These are phyloP conservation scores for Erebia aethiops DNA, from an alignment of 2,888 invertebrate genomes.

Conservation along the genomic window DNA sequence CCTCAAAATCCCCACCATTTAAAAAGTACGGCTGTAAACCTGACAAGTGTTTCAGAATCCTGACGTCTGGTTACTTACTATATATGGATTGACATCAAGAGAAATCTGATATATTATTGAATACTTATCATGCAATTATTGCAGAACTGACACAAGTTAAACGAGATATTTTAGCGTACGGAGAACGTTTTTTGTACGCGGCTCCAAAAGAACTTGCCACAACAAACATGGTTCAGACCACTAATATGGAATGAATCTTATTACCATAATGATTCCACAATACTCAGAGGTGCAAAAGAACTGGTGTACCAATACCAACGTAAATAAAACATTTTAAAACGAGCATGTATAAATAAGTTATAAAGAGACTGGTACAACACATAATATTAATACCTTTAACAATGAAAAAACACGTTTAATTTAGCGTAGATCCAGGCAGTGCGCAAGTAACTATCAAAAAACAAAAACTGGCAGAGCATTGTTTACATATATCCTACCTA, in stretches of 20 bases:
- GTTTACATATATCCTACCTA: conserved; percentile 49
- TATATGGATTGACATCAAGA: not conserved
- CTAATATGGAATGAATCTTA: conserved; percentile 30
- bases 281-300: not conserved
- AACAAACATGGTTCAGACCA: conserved; percentile 36
- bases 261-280: conserved; percentile 19
- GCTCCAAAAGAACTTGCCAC: conserved; percentile 66
- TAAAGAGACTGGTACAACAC: conserved; percentile 7
- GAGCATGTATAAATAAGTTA: not conserved
- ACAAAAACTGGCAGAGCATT: conserved; percentile 62
- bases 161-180: conserved; percentile 43
- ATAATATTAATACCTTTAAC: conserved; percentile 8
- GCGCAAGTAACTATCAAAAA: conserved; percentile 37
- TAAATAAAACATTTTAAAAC: not conserved
- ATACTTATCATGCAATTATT: not conserved
- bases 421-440: conserved; percentile 28
- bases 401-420: conserved; percentile 46
- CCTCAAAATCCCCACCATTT: not conserved
- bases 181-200: conserved; percentile 63
- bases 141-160: conserved; percentile 20
- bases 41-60: not conserved
- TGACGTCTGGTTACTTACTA: not conserved
- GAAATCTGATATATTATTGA: not conserved
- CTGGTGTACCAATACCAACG: not conserved
- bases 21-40: not conserved